Evolutionary conservation across 2,888 invertebrate species (phyloP).

Genomic region (Chesias legatella): DNA sequence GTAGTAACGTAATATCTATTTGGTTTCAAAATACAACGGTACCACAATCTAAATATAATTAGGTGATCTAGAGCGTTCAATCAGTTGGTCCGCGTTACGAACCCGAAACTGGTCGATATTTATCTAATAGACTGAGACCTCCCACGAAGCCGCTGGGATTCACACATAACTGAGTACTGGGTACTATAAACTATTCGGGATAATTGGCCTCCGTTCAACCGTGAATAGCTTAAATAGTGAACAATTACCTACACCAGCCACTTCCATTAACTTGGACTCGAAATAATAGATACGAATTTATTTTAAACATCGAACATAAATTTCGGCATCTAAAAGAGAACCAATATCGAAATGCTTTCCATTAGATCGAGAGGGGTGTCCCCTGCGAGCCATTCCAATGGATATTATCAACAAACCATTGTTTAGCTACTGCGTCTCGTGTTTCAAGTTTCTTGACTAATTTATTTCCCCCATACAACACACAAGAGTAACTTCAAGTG

Average conservation of each 20-base stretch:
- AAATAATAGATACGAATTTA: conserved; percentile 3
- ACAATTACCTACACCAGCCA: conserved; percentile 27
- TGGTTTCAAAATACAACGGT: conserved; percentile 2
- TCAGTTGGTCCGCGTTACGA: conserved; percentile 16
- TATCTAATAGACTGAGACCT: conserved; percentile 39
- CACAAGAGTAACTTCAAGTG: conserved; percentile 38
- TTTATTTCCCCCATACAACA: conserved; percentile 38
- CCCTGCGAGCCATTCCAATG: conserved; percentile 17
- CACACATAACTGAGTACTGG: conserved; percentile 28
- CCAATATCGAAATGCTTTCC: conserved; percentile 3
- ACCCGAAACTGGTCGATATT: conserved; percentile 25
- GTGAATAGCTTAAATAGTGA: conserved; percentile 35
- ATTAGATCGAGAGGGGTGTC: conserved; percentile 11
- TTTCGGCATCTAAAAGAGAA: no score
- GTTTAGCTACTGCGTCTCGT: conserved; percentile 30
- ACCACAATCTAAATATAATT: conserved; percentile 13
- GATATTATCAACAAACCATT: conserved; percentile 35
- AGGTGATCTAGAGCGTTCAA: conserved; percentile 17
- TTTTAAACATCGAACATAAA: no score
- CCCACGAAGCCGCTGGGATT: conserved; percentile 46
- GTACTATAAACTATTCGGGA: conserved; percentile 40
- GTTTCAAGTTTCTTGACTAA: conserved; percentile 39
- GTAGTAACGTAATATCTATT: no score
- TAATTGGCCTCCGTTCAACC: conserved; percentile 45
- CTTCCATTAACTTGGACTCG: conserved; percentile 16